Percentiles rank a stretch among this genome's conserved stretches.
Conservation (phyloP, 2,797 vertebrate species). For the Acanthurus lineatus region DNA sequence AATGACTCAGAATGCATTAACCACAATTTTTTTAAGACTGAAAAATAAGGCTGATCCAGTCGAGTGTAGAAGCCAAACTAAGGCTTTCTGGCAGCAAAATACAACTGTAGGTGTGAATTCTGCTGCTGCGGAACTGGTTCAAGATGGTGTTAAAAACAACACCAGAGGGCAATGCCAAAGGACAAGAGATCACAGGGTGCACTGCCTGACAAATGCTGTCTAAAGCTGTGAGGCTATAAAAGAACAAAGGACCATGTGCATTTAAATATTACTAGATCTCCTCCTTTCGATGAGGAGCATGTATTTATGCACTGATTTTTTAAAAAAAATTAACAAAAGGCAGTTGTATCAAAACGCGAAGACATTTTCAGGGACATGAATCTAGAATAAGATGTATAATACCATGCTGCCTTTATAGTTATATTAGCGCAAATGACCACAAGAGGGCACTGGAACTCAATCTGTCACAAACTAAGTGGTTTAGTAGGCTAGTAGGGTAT, state of each 20-base stretch:
- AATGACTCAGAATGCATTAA: background rate
- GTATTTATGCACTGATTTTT: background rate
- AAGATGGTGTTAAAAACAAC: constrained; percentile 32
- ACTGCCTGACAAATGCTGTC: constrained; percentile 24
- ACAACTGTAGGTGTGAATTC: constrained; percentile 30
- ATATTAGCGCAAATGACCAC: constrained; percentile 5
- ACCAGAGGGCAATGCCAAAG: constrained; percentile 19
- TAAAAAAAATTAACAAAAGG: background rate
- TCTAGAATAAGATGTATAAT: background rate
- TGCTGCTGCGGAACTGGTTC: background rate
- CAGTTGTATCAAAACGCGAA: background rate
- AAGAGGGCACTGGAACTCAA: constrained; percentile 32
- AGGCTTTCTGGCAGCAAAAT: background rate
- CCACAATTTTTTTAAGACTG: background rate
- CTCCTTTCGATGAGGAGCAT: constrained; percentile 21
- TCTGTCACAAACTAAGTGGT: constrained; percentile 14
- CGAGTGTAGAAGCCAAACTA: background rate
- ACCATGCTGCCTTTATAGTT: background rate
- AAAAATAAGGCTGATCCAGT: background rate
- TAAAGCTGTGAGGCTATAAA: constrained; percentile 16
- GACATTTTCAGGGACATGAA: too few species aligned
- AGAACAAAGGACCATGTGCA: constrained; percentile 39
- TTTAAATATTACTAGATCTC: constrained; percentile 16
- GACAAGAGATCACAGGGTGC: constrained; percentile 39
- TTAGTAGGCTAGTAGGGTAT: constrained; percentile 52